Base-by-base conservation (phyloP, 2,797 vertebrate species). In the Bovichtus diacanthus region DNA sequence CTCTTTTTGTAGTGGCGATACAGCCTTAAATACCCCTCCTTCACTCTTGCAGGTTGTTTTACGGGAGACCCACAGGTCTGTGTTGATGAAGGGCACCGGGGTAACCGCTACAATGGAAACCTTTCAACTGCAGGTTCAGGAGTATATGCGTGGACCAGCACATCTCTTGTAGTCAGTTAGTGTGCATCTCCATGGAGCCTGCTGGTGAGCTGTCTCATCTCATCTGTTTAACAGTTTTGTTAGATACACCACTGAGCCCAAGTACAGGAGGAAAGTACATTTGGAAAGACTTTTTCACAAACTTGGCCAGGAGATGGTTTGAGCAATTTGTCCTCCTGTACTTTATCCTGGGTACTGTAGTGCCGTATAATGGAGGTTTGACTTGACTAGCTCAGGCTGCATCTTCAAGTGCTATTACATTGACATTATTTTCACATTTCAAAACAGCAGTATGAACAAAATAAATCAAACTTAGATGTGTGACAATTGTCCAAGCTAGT, bases 1-100 rank as follows among this genome's bases (percentile, higher is more conserved):
- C 88, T 89, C 87, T 92, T 92, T 94, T 92, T 92, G 90, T 93
- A 83, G 83, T 69, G 60, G 84, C 78, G 89, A 93, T 92, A 85
- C 44, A 63, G 80, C 83, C 87, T 90, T 86, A 84, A 85, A 90
- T 77, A 82, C 83, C 77, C 61, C 76, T 81, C 74, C 63, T 76
- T 77, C 61, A 74, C 88, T 85, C 86, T 66, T 86, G 85, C 90
- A 89, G 87, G 91, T 94, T 87, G 86, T 86, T 78, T 81, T 85
- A 69, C 74, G 72, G 80, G 61, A 71, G 68, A 84, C 73, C 83
- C 83, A 86, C 89, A 90, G 84, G 91, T 90, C 85, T 87, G 56
- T 67, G 61, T 71, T 78, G 77, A 81, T 82, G 89, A 85, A 80
- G 69, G 62, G n/a, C 23, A 55, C 36, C 16, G 44, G 50, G 21